Base-by-base conservation (phyloP, 2,888 invertebrate species). In the Diabrotica balteata region DNA sequence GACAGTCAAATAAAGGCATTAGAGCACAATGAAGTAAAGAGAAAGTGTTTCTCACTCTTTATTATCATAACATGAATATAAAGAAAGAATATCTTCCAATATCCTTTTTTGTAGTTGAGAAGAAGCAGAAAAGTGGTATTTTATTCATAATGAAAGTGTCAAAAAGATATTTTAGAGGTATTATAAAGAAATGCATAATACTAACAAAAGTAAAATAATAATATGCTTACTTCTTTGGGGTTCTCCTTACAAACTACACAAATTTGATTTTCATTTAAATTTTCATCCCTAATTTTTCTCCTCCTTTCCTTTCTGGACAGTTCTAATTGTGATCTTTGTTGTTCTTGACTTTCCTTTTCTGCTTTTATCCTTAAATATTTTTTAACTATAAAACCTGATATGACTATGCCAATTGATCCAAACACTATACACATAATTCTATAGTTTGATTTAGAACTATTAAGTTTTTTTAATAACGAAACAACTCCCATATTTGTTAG, bases 191-290 rank as follows among this genome's bases (percentile, higher is more conserved):
- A 17, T 17, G 17, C 17, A 17, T 17, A 17, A 17, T 17, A 17
- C 17, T 17, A 17, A 17, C 17, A 17, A 17, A 17, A 17, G 32
- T 2, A 32, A 32, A 32, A 32, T 32, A 32, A 32, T 32, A 32
- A 32, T 32, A 32, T 47, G 8, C 70, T 71, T 77, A 90, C 91
- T 86, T 96, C 95, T 77, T 93, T 91, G 0, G 93, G 93, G 85
- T 94, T 94, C 66, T 88, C 89, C 49, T 91, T 87, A 83, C 96
- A 96, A n/a, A 96, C 92, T 32, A 95, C 93, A 80, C 96, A 96
- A 8, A 90, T 83, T 90, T 92, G 81, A 87, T 88, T 44, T 88
- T 90, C 70, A 73, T 86, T 81, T 22, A 92, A 85, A 80, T 90
- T 87, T 62, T 85, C 86, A 75, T 90, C 89, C 8, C 93, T 84